phyloP scores from a whole-genome alignment of 1,140 invertebrate species.

The Pemphigus obesinymphae region DNA sequence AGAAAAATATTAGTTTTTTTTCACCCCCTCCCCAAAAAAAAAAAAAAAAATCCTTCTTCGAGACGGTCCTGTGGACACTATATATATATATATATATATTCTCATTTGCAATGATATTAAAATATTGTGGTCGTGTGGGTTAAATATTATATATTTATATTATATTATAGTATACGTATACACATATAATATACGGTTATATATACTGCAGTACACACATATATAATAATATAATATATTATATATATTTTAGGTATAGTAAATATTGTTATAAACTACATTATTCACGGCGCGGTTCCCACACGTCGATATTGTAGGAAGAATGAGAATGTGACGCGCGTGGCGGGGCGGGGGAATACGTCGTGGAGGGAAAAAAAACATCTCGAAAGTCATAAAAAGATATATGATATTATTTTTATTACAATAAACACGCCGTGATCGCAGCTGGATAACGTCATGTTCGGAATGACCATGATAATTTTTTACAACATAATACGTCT shows the following conservation, averaged over 20 bases:
- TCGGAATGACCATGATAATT: conserved; percentile 33
- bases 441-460: conserved; percentile 38
- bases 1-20: too few species aligned
- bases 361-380: conserved; percentile 7
- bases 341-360: background rate
- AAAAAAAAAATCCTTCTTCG: too few species aligned
- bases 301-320: conserved; percentile 32
- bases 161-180: background rate
- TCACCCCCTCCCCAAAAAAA: too few species aligned
- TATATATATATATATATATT: too few species aligned
- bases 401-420: conserved; percentile 42
- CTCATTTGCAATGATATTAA: conserved; percentile 7
- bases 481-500: conserved; percentile 42
- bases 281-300: conserved; percentile 28
- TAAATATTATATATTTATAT: background rate
- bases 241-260: background rate
- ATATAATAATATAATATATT: background rate
- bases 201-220: background rate
- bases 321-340: background rate
- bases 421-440: conserved; percentile 37
- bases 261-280: conserved; percentile 15
- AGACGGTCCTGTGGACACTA: too few species aligned
- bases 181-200: background rate
- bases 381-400: conserved; percentile 40
- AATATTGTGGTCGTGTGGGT: conserved; percentile 11